Evolutionary conservation across 2,797 vertebrate genomes (phyloP).

Genomic region (Tragelaphus oryx): DNA sequence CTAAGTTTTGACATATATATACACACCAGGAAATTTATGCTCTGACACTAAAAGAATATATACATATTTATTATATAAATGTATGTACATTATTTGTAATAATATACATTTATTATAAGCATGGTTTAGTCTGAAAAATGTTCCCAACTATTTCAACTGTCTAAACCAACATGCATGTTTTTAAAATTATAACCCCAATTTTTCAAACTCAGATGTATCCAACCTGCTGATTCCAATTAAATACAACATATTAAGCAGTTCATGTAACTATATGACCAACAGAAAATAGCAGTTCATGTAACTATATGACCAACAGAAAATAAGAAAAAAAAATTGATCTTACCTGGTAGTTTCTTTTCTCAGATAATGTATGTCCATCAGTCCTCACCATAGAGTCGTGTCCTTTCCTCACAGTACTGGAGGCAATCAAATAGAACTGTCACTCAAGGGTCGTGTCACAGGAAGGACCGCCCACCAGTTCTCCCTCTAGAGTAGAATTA

Average conservation of each 20-base stretch:
- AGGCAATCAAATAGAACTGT: constrained; percentile 79
- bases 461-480: constrained; percentile 78
- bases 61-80: background rate
- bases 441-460: constrained; percentile 78
- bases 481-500: constrained; percentile 79
- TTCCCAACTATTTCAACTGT: constrained; percentile 36
- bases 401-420: constrained; percentile 79
- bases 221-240: constrained; percentile 14
- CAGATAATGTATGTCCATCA: constrained; percentile 80
- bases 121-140: constrained; percentile 14
- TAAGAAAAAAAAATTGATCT: constrained; percentile 10
- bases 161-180: background rate
- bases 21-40: background rate
- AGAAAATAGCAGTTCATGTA: constrained; percentile 27
- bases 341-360: constrained; percentile 80
- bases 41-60: background rate
- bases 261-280: background rate
- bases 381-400: constrained; percentile 80
- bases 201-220: constrained; percentile 24
- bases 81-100: background rate
- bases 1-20: background rate
- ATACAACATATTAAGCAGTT: constrained; percentile 18
- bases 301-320: background rate
- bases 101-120: background rate
- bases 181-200: constrained; percentile 24